Conservation (phyloP, 2,888 invertebrate genomes). For the Euplagia quadripunctaria region DNA sequence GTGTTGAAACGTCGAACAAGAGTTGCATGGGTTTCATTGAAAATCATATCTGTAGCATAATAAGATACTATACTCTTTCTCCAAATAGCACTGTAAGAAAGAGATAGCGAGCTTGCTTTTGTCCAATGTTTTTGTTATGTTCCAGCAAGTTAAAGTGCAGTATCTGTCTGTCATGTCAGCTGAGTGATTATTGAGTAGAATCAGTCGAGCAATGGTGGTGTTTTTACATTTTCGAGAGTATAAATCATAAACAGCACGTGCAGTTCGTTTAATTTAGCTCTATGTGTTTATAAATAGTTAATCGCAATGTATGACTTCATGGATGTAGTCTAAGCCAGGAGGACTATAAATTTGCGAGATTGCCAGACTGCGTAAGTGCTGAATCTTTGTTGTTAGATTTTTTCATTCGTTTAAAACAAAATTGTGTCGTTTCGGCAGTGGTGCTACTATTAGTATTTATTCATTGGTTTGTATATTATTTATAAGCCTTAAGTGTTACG, state of each 20-base stretch:
- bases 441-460: constrained; percentile 5
- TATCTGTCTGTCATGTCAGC: constrained; percentile 57
- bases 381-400: constrained; percentile 79
- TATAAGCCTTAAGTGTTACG: neutral
- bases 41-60: constrained; percentile 27
- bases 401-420: constrained; percentile 73
- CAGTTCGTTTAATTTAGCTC: constrained; percentile 33
- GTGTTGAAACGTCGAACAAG: neutral
- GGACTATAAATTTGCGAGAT: constrained; percentile 57
- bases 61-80: constrained; percentile 15
- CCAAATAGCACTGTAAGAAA: constrained; percentile 17
- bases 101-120: constrained; percentile 27
- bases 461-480: neutral
- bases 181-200: constrained; percentile 61
- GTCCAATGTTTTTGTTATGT: constrained; percentile 48
- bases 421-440: constrained; percentile 61
- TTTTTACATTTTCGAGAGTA: constrained; percentile 66
- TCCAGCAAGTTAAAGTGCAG: constrained; percentile 15
- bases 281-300: constrained; percentile 34
- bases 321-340: constrained; percentile 45
- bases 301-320: constrained; percentile 32
- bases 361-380: constrained; percentile 74
- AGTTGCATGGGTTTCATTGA: neutral
- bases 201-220: constrained; percentile 79
- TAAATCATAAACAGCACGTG: constrained; percentile 44